Evolutionary conservation across 2,113 vertebrate genomes (phyloP), one percentile per base, ranked within the genome.

Genomic region (Aegotheles bennettii): DNA sequence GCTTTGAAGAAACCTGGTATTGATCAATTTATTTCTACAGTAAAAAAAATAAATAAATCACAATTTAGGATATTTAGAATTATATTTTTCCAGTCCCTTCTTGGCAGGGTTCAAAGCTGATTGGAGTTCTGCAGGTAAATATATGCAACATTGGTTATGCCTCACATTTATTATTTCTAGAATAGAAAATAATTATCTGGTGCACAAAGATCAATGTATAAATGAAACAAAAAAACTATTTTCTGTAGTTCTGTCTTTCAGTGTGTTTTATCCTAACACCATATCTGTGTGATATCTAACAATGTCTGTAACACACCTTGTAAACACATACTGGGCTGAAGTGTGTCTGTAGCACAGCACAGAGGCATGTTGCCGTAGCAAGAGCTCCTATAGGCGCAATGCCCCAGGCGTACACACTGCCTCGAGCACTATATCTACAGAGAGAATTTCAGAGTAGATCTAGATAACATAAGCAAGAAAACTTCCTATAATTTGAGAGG

Each of bases 341-440:
- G 29, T 0, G 0, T 29, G 9, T 17, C 40, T 23, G 28, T 16
- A 42, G 31, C 4, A 1, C 2, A 12, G 40, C 50, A 33, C 31
- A 10, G 53, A 67, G n/a, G 5, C 5, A 1, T 0, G 0, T 33
- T 78, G 36, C 43, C 13, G 18, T 6, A 59, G 11, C 53, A 63
- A 33, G 60, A 54, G 10, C 28, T 87, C 19, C 51, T 35, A 1
- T 3, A 19, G 35, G 26, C 26, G 5, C 0, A 0, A 15, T 33
- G 24, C 16, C 16, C 26, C 24, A 24, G 24, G 18, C 7, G 0
- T 15, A 20, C 23, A 2, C 0, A 1, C 13, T 47, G 56, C 24
- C 64, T 47, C 36, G 29, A 73, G 36, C 13, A 5, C 12, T 28
- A 4, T 36, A 36, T 29, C 64, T 71, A 7, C 11, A 42, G 33